phyloP scores from a whole-genome alignment of 2,888 invertebrate genomes.

The Nasonovia ribisnigri region DNA sequence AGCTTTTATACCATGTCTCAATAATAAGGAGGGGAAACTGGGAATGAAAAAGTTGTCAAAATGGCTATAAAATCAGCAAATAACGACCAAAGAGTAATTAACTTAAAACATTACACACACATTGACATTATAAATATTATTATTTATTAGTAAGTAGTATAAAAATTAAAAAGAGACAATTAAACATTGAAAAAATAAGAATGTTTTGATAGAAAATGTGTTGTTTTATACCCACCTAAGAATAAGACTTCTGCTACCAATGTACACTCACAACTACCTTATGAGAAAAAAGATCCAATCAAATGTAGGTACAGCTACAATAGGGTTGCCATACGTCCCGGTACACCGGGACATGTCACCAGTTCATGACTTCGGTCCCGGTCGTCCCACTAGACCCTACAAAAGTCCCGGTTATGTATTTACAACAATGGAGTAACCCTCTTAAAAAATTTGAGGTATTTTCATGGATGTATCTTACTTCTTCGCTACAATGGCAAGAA shows the following conservation, averaged over 20 bases:
- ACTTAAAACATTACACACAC: neutral
- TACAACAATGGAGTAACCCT: constrained; percentile 34
- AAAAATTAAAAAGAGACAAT: neutral
- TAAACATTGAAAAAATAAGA: neutral
- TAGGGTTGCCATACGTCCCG: too few species aligned
- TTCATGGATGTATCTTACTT: constrained; percentile 33
- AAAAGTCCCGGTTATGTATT: too few species aligned
- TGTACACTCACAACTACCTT: neutral
- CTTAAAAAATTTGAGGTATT: constrained; percentile 29
- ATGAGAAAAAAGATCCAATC: neutral
- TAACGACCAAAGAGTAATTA: neutral
- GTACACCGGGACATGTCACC: too few species aligned
- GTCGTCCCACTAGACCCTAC: too few species aligned
- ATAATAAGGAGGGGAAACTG: neutral
- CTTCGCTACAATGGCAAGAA: constrained; percentile 21
- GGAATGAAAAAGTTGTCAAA: neutral
- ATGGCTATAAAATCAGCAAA: neutral
- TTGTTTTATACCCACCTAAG: neutral
- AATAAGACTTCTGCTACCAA: neutral
- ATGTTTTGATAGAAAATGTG: neutral
- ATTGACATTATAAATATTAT: neutral
- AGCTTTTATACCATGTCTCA: neutral
- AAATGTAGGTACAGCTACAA: neutral
- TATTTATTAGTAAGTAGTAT: neutral
- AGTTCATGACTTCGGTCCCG: too few species aligned